A percentile compares a stretch with the other conserved stretches of the same genome.
These are phyloP conservation scores for Neosilurus mollespiculum DNA, from an alignment of 2,797 vertebrate species.

Conservation along the genomic window DNA sequence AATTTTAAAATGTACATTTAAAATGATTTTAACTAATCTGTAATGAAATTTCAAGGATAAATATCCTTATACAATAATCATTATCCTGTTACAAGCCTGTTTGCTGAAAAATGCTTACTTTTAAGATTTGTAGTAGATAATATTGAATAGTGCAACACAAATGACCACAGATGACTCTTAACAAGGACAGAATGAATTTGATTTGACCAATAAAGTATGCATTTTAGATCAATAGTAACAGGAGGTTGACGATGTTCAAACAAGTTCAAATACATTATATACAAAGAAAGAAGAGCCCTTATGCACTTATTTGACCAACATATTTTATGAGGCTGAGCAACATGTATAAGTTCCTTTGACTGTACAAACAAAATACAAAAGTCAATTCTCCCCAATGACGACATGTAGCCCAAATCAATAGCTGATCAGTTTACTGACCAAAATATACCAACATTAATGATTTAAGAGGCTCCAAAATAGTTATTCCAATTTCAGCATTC, in stretches of 20 bases:
- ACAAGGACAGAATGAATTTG: background rate
- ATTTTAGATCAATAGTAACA: constrained; percentile 8
- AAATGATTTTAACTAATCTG: background rate
- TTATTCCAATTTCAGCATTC: too few species aligned
- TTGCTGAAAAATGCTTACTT: background rate
- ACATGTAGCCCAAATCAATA: constrained; percentile 27
- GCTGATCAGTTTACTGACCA: constrained; percentile 34
- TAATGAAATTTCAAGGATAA: background rate
- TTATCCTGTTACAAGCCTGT: background rate
- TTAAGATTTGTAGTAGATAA: background rate
- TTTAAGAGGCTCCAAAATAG: too few species aligned
- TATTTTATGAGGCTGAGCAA: constrained; percentile 45
- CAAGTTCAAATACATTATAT: background rate
- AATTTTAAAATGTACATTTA: background rate
- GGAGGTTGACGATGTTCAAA: background rate
- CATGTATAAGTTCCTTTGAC: constrained; percentile 35
- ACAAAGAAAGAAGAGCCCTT: constrained; percentile 38
- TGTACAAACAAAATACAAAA: constrained; percentile 42
- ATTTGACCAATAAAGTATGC: constrained; percentile 7
- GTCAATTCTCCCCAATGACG: constrained; percentile 23
- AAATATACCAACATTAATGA: too few species aligned
- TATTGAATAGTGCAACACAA: constrained; percentile 18
- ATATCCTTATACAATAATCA: background rate
- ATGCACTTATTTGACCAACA: constrained; percentile 34
- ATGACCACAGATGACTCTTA: background rate